Conservation (phyloP, 2,888 invertebrate species). For the Cosmorhoe ocellata region DNA sequence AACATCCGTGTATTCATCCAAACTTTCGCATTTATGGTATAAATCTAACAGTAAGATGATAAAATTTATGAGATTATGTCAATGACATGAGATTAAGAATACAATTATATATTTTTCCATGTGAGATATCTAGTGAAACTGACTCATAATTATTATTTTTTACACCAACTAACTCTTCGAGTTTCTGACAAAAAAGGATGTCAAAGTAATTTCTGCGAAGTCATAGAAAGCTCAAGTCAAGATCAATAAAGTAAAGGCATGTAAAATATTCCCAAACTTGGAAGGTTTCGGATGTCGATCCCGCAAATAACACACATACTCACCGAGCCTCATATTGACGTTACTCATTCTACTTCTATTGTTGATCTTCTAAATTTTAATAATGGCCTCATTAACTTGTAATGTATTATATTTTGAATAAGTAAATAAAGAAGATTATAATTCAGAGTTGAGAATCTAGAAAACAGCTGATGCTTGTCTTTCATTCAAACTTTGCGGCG, state of each 20-base stretch:
- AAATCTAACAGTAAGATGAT: too few relatives aligned
- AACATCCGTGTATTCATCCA: too few relatives aligned
- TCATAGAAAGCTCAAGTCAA: slow-evolving; percentile 46
- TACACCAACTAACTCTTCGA: slow-evolving; percentile 12
- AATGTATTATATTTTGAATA: neutral
- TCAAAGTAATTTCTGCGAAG: slow-evolving; percentile 42
- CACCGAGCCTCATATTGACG: slow-evolving; percentile 34
- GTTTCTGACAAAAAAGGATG: slow-evolving; percentile 30
- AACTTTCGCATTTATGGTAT: too few relatives aligned
- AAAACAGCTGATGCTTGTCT: slow-evolving; percentile 56
- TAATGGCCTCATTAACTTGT: neutral
- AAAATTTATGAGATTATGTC: too few relatives aligned
- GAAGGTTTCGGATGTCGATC: slow-evolving; percentile 44
- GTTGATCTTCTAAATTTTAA: neutral
- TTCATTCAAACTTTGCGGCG: slow-evolving; percentile 67
- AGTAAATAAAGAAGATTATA: slow-evolving; percentile 5
- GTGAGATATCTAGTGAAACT: too few relatives aligned
- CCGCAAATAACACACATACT: slow-evolving; percentile 41
- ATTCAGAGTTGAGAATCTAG: slow-evolving; percentile 23
- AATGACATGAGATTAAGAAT: too few relatives aligned
- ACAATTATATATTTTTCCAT: too few relatives aligned
- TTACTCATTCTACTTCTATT: neutral
- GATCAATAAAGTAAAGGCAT: slow-evolving; percentile 45
- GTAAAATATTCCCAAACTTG: slow-evolving; percentile 53
- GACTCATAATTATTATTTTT: too few relatives aligned